Evolutionary conservation across 2,113 vertebrate species (phyloP).

Genomic region (Oryzias woworae): DNA sequence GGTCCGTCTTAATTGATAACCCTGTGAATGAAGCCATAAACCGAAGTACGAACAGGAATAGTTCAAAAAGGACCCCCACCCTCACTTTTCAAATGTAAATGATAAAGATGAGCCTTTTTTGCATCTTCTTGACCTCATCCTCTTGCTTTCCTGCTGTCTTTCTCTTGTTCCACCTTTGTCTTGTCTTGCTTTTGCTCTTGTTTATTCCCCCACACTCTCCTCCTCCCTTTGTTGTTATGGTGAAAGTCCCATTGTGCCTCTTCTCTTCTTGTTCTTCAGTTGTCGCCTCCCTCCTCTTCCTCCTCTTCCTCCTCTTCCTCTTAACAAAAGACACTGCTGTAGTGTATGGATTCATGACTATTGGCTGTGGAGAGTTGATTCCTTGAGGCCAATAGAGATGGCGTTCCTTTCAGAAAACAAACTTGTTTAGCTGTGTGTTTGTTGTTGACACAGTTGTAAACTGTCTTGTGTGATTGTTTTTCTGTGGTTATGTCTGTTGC

Average conservation of each 20-base stretch:
- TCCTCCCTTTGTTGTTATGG: conserved; percentile 47
- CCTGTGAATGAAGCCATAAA: no score
- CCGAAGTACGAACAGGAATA: no score
- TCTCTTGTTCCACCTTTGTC: conserved; percentile 49
- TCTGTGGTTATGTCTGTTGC: no score
- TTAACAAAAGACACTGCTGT: conserved; percentile 60
- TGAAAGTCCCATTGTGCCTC: conserved; percentile 47
- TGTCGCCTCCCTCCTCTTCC: conserved; percentile 29
- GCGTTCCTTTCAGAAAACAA: conserved; percentile 10
- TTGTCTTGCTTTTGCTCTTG: conserved; percentile 30
- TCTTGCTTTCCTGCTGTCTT: conserved; percentile 36
- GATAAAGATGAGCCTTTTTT: not conserved
- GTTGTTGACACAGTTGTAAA: conserved; percentile 9
- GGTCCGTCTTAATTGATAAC: no score
- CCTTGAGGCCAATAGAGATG: conserved; percentile 40
- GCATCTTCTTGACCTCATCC: conserved; percentile 14
- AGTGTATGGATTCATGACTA: conserved; percentile 66
- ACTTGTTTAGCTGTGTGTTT: conserved; percentile 9
- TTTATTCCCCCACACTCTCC: conserved; percentile 28
- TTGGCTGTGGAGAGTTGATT: conserved; percentile 50
- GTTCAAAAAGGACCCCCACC: not conserved
- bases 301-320: conserved; percentile 33
- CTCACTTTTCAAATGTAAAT: not conserved
- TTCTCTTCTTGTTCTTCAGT: conserved; percentile 43
- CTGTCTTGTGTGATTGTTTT: no score